phyloP scores from a whole-genome alignment of 2,113 vertebrate genomes.

The Oplegnathus fasciatus region DNA sequence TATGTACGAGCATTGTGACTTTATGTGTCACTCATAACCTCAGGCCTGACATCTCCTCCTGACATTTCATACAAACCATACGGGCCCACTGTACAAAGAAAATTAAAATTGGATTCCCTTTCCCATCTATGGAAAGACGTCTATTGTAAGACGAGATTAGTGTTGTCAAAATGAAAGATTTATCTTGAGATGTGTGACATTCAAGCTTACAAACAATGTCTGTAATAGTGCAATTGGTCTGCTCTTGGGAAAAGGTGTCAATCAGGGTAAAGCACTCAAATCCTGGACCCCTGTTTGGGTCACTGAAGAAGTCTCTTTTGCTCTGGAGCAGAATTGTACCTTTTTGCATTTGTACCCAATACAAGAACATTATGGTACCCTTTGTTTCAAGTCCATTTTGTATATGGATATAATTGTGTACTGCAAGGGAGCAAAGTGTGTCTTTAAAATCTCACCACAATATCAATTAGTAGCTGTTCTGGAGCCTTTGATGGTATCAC shows the following conservation, averaged over 20 bases:
- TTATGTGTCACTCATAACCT: conserved; percentile 4
- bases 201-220: not conserved
- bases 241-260: not conserved
- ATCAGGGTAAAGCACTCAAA: not conserved
- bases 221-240: not conserved
- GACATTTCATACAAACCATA: conserved; percentile 35
- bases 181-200: not conserved
- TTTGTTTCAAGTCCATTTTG: not conserved
- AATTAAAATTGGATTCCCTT: conserved; percentile 18
- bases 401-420: not conserved
- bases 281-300: not conserved
- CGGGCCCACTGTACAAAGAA: conserved; percentile 2
- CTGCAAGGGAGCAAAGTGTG: not conserved
- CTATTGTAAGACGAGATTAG: conserved; percentile 7
- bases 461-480: not conserved
- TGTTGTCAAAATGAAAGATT: conserved; percentile 13
- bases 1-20: conserved; percentile 4
- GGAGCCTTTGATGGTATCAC: not conserved
- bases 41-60: not conserved
- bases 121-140: not conserved
- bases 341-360: not conserved
- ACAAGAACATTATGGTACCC: not conserved
- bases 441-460: not conserved
- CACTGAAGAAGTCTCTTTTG: not conserved
- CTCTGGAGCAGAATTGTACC: not conserved